Base-by-base conservation (phyloP, 2,113 vertebrate genomes). In the Zapus hudsonius region DNA sequence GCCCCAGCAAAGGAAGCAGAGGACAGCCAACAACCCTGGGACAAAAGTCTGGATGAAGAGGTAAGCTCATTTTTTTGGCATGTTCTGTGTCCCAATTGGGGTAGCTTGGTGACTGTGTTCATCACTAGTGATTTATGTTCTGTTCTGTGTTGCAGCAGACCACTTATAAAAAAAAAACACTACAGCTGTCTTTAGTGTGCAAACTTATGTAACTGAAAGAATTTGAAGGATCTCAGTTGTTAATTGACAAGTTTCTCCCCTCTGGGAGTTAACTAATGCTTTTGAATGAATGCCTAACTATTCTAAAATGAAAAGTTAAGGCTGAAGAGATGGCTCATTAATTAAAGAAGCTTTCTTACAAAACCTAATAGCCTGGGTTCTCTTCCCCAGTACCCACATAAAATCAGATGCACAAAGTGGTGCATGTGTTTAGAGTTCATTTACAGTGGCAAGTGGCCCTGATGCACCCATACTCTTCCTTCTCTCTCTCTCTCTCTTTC, bases 1-100 rank as follows among this genome's bases (percentile, higher is more conserved):
- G 42, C 19, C 42, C n/a, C 94, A 17, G n/a, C 94, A 44, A 96
- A 67, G 42, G 97, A 97, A 64, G 23, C 95, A 36, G 84, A 74
- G 2, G 97, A 98, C 63, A 78, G 25, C 59, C 96, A 82, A 0
- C 33, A 95, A 0, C 95, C 96, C 3, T 97, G 97, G 97, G 97
- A 87, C 94, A 92, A 91, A 47, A 96, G 91, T 2, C 23, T 93
- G 0, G 98, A 98, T 0, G 98, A 98, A 12, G 98, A 99, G 97
- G 99, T 99, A 83, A 97, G 78, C 47, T 82, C 63, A 6, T 23
- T 23, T 42, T 20, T 29, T 57, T 79, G 42, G 4, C 63, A 6
- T 7, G 27, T 25, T 15, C 52, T 70, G 15, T 64, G 55, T 29
- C 52, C 38, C 72, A 89, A 66, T 33, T 70, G 69, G 27, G 7